Percentiles rank a stretch among this genome's conserved stretches.
These are phyloP conservation scores for Passer montanus DNA, from an alignment of 2,113 vertebrate genomes.

Conservation along the genomic window DNA sequence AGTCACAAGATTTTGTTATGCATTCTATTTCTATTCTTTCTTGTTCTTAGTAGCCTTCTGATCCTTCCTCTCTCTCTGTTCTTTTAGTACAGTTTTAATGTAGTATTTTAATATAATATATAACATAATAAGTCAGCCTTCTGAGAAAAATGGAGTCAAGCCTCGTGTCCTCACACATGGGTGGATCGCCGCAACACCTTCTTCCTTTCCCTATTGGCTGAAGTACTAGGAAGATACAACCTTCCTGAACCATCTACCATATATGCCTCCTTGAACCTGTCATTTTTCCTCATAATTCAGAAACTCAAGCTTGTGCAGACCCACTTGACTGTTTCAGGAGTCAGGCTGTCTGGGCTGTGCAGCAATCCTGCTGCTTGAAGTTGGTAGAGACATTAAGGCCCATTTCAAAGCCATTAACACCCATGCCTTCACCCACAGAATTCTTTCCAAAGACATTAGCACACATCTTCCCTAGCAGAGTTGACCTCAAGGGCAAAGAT, in stretches of 20 bases:
- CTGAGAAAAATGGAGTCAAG: no score
- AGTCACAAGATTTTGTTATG: no score
- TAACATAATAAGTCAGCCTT: no score
- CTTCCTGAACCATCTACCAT: not conserved
- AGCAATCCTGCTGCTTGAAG: not conserved
- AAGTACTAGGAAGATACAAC: not conserved
- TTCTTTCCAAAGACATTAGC: not conserved
- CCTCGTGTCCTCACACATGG: no score
- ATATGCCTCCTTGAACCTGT: not conserved
- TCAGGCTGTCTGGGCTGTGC: not conserved
- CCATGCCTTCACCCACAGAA: not conserved
- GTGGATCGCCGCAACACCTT: no score
- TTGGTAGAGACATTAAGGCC: not conserved
- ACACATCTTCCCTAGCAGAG: not conserved
- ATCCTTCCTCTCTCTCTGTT: no score
- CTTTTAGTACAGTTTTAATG: no score
- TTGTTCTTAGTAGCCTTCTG: no score
- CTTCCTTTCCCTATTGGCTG: not conserved
- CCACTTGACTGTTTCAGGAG: not conserved
- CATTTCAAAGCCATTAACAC: not conserved
- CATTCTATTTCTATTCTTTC: no score
- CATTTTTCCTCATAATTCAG: not conserved
- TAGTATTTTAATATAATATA: no score
- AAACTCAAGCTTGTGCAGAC: not conserved
- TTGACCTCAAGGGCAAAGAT: not conserved